Conservation (phyloP, 1,140 invertebrate genomes). For the Drosophila tristis region DNA sequence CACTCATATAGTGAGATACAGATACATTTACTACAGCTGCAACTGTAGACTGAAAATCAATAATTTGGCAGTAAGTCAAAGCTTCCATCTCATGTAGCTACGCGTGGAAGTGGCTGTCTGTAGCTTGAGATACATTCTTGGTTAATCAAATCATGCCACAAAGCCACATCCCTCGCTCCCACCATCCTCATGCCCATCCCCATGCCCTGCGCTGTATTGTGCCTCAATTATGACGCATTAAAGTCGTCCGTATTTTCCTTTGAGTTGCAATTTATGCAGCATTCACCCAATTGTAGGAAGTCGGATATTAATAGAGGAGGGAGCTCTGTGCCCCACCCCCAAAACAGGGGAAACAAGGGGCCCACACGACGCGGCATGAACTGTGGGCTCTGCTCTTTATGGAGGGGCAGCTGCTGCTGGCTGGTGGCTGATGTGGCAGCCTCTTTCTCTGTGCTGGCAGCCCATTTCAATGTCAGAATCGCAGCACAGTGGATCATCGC, state of each 20-base stretch:
- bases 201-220: conserved; percentile 46
- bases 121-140: conserved; percentile 31
- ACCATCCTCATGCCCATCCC: conserved; percentile 5
- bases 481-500: conserved; percentile 36
- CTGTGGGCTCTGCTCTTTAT: conserved; percentile 33
- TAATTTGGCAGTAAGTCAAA: conserved; percentile 66
- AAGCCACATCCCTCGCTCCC: neutral
- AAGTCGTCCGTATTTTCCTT: conserved; percentile 54
- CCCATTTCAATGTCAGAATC: conserved; percentile 69
- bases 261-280: conserved; percentile 69
- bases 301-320: conserved; percentile 66
- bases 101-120: conserved; percentile 4
- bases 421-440: conserved; percentile 19
- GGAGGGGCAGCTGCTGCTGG: conserved; percentile 46
- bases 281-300: conserved; percentile 73
- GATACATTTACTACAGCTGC: conserved; percentile 18
- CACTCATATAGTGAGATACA: conserved; percentile 2
- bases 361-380: conserved; percentile 59
- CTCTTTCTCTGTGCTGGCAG: conserved; percentile 28
- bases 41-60: conserved; percentile 55
- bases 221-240: conserved; percentile 80
- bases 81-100: conserved; percentile 20
- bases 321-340: conserved; percentile 18
- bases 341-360: conserved; percentile 26
- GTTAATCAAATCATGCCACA: conserved; percentile 67